phyloP scores from a whole-genome alignment of 2,113 vertebrate genomes.

The Aptenodytes patagonicus region DNA sequence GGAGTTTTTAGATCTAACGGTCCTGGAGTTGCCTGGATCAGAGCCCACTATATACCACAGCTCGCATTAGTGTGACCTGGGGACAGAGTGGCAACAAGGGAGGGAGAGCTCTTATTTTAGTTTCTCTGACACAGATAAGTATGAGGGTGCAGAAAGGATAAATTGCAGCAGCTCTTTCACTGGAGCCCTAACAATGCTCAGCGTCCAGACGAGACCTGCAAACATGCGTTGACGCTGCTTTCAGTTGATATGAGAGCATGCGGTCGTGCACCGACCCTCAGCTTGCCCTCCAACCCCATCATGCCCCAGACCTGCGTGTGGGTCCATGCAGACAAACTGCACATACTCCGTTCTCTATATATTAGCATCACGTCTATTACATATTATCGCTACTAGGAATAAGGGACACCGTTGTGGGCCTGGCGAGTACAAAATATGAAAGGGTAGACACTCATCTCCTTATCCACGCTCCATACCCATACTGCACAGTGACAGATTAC shows the following conservation, averaged over 20 bases:
- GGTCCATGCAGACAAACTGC: not conserved
- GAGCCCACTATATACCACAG: not conserved
- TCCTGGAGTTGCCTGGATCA: not conserved
- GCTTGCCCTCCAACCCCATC: not conserved
- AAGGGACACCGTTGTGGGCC: not conserved
- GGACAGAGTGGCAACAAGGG: not conserved
- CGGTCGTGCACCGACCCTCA: not conserved
- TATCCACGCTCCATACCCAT: not conserved
- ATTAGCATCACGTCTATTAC: not conserved
- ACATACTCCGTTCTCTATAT: not conserved
- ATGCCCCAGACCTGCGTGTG: not conserved
- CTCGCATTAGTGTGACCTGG: not conserved
- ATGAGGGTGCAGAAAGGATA: not conserved
- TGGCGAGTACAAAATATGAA: not conserved
- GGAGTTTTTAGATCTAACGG: not conserved
- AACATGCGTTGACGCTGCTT: fast-evolving
- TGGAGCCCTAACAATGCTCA: not conserved
- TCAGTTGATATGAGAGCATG: not conserved
- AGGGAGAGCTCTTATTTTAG: not conserved
- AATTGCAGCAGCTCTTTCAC: not conserved
- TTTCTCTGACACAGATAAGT: not conserved
- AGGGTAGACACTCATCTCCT: not conserved
- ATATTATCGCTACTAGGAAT: not conserved
- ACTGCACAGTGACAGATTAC: not conserved
- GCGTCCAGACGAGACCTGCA: not conserved